A percentile compares a stretch with the other conserved stretches of the same genome.
Evolutionary conservation across 2,888 invertebrate genomes (phyloP).

Genomic region (Pantelozetes paolii): DNA sequence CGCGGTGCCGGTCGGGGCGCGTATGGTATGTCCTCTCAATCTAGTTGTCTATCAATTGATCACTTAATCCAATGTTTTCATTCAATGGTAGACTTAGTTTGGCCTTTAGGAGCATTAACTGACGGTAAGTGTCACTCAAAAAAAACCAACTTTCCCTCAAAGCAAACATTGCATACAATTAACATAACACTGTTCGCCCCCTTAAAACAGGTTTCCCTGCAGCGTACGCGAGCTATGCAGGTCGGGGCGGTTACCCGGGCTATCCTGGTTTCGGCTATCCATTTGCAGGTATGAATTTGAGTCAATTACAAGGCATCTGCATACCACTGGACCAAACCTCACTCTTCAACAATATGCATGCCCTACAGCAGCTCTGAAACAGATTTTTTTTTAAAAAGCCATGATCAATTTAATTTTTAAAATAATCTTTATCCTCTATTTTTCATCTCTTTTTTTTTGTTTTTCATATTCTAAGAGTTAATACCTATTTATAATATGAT

Average conservation of each 20-base stretch:
- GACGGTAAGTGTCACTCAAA: constrained; percentile 46
- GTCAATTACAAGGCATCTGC: constrained; percentile 41
- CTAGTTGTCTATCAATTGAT: too few species aligned
- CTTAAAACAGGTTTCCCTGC: constrained; percentile 48
- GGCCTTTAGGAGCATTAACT: constrained; percentile 49
- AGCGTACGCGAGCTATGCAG: constrained; percentile 46
- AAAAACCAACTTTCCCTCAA: background rate
- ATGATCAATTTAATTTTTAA: background rate
- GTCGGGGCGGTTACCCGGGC: constrained; percentile 49
- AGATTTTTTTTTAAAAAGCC: background rate
- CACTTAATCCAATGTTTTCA: too few species aligned
- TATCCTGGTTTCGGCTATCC: constrained; percentile 49
- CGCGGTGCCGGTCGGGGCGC: constrained; percentile 90
- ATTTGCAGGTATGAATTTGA: constrained; percentile 45
- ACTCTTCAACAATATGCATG: constrained; percentile 38
- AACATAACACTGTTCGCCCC: background rate
- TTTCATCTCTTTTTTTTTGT: background rate
- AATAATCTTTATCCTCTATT: background rate
- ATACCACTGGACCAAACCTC: constrained; percentile 41
- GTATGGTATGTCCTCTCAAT: constrained; percentile 67
- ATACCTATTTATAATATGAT: background rate
- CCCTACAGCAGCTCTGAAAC: constrained; percentile 38
- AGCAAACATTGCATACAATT: background rate
- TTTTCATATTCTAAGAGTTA: constrained; percentile 8
- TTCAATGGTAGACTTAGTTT: constrained; percentile 47